These are phyloP conservation scores for Cephus rjabovi DNA, from an alignment of 2,888 invertebrate genomes.

Conservation along the genomic window DNA sequence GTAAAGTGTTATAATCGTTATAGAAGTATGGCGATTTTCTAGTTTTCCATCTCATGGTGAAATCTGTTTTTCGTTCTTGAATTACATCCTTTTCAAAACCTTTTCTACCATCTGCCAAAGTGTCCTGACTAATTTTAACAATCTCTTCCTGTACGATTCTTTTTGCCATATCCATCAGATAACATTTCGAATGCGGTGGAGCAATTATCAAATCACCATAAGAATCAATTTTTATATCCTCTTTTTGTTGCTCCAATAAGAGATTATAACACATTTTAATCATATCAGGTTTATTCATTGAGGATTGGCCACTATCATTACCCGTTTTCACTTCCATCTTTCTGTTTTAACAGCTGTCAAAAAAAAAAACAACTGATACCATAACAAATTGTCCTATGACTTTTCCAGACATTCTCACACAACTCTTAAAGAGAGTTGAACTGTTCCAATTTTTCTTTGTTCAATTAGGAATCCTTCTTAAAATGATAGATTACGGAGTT, in stretches of 20 bases:
- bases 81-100: background rate
- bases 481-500: slow-evolving; percentile 1
- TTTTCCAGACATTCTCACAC: background rate
- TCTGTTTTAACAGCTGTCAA: background rate
- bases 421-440: background rate
- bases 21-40: slow-evolving; percentile 19
- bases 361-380: background rate
- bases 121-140: background rate
- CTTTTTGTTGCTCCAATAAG: background rate
- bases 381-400: background rate
- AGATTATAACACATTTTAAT: background rate
- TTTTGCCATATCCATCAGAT: background rate
- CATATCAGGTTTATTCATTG: background rate
- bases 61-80: slow-evolving; percentile 8
- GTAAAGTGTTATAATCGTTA: slow-evolving; percentile 25
- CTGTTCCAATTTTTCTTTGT: background rate
- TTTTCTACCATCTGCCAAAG: background rate
- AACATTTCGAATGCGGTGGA: background rate
- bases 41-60: slow-evolving; percentile 16
- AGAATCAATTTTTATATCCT: slow-evolving; percentile 8
- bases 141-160: background rate
- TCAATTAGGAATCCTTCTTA: background rate
- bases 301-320: background rate
- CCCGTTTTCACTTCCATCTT: background rate
- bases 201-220: slow-evolving; percentile 8